Evolutionary conservation across 1,140 invertebrate genomes (phyloP).

Genomic region (Lasaia peninsularis): DNA sequence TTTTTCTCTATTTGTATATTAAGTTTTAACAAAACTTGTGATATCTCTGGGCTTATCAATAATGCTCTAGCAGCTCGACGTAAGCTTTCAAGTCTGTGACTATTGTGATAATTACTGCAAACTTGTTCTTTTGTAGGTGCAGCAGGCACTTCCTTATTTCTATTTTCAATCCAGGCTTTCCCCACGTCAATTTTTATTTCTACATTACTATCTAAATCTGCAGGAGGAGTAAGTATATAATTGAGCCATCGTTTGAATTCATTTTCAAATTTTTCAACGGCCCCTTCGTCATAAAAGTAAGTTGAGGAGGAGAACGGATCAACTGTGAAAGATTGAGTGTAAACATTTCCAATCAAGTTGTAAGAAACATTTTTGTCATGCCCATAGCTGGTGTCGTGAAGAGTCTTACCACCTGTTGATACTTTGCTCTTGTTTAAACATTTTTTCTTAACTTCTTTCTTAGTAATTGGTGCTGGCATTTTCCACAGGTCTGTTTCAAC

Average conservation of each 20-base stretch:
- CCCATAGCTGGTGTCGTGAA: slow-evolving; percentile 41
- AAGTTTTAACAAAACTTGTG: slow-evolving; percentile 79
- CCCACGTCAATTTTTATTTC: slow-evolving; percentile 83
- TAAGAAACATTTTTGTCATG: slow-evolving; percentile 45
- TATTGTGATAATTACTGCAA: slow-evolving; percentile 81
- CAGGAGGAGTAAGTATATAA: slow-evolving; percentile 88
- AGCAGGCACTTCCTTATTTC: slow-evolving; percentile 80
- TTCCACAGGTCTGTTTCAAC: slow-evolving; percentile 61
- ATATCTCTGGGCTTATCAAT: slow-evolving; percentile 79
- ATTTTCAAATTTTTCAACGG: slow-evolving; percentile 87
- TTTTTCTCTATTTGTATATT: slow-evolving; percentile 81
- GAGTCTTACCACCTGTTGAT: slow-evolving; percentile 32
- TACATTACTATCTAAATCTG: slow-evolving; percentile 82
- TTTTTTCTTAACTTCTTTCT: slow-evolving; percentile 41
- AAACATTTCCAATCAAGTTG: slow-evolving; percentile 56
- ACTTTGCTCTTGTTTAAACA: slow-evolving; percentile 31
- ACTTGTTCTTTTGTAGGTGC: slow-evolving; percentile 84
- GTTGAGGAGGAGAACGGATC: slow-evolving; percentile 83
- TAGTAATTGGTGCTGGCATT: slow-evolving; percentile 40
- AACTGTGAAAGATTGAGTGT: slow-evolving; percentile 80
- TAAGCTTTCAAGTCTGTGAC: slow-evolving; percentile 81
- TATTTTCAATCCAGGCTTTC: slow-evolving; percentile 84
- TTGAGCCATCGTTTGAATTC: slow-evolving; percentile 94
- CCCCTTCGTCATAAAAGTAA: slow-evolving; percentile 87
- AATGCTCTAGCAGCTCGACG: slow-evolving; percentile 80